These are phyloP conservation scores for Drosophila athabasca DNA, from an alignment of 1,140 invertebrate genomes.

Conservation along the genomic window DNA sequence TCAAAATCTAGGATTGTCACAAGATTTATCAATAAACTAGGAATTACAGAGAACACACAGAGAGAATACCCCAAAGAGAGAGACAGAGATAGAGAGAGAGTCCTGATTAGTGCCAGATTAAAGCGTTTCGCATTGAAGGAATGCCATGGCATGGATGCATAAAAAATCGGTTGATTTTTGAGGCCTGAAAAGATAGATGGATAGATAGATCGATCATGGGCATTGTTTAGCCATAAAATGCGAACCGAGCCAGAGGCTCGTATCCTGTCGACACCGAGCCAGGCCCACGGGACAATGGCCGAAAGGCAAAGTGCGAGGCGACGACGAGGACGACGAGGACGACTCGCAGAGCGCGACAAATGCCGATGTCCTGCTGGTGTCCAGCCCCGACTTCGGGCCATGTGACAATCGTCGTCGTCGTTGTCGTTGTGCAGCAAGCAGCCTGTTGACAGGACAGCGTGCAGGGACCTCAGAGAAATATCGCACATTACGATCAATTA, in stretches of 20 bases:
- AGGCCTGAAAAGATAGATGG: no score
- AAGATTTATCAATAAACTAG: conserved; percentile 70
- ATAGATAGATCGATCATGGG: conserved; percentile 52
- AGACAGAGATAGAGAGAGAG: conserved; percentile 5
- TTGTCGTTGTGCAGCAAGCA: conserved; percentile 12
- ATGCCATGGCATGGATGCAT: conserved; percentile 49
- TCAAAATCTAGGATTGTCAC: conserved; percentile 64
- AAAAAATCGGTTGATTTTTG: conserved; percentile 39
- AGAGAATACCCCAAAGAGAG: conserved; percentile 12
- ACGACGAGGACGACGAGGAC: conserved; percentile 2
- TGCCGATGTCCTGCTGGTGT: conserved; percentile 34
- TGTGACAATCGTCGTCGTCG: conserved; percentile 28
- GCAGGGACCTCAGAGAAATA: conserved; percentile 41
- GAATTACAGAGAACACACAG: conserved; percentile 27
- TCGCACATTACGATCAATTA: conserved; percentile 82
- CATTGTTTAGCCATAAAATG: conserved; percentile 47
- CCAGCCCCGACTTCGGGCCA: conserved; percentile 5
- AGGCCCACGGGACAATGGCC: conserved; percentile 23
- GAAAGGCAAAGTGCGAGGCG: conserved; percentile 42
- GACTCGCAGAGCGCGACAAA: conserved; percentile 46
- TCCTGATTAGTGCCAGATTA: conserved; percentile 33
- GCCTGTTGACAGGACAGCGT: conserved; percentile 69
- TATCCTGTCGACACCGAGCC: conserved; percentile 33
- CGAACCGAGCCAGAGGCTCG: conserved; percentile 7
- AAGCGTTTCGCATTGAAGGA: conserved; percentile 12